Conservation (phyloP, 2,888 invertebrate species). For the Thymelicus lineola region DNA sequence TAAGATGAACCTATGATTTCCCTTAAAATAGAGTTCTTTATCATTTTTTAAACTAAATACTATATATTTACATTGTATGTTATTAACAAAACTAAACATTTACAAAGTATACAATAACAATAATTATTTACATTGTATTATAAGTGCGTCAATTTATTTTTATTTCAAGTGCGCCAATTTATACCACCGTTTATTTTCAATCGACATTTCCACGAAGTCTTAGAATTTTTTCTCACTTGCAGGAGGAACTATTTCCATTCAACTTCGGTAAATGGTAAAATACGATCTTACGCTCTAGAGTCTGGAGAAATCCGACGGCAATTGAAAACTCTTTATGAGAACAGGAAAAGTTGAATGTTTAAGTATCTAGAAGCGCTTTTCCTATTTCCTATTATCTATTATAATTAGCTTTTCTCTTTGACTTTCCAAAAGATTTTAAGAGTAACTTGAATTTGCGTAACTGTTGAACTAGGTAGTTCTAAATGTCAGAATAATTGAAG, state of each 20-base stretch:
- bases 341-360: slow-evolving; percentile 45
- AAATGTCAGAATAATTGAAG: background rate
- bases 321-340: slow-evolving; percentile 73
- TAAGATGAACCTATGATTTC: no score
- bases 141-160: background rate
- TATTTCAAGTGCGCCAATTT: background rate
- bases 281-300: slow-evolving; percentile 60
- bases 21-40: no score
- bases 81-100: no score
- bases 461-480: background rate
- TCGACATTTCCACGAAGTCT: background rate
- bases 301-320: slow-evolving; percentile 70
- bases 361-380: slow-evolving; percentile 36
- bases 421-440: background rate
- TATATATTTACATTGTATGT: no score
- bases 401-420: background rate
- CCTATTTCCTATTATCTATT: background rate
- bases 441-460: background rate
- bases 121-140: no score
- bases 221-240: slow-evolving; percentile 13
- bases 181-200: slow-evolving; percentile 8
- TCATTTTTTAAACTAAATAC: no score
- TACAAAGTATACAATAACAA: no score
- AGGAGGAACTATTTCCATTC: slow-evolving; percentile 33
- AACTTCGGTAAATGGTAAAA: slow-evolving; percentile 55